Base-by-base conservation (phyloP, 2,888 invertebrate genomes). In the Andrena praecox region DNA sequence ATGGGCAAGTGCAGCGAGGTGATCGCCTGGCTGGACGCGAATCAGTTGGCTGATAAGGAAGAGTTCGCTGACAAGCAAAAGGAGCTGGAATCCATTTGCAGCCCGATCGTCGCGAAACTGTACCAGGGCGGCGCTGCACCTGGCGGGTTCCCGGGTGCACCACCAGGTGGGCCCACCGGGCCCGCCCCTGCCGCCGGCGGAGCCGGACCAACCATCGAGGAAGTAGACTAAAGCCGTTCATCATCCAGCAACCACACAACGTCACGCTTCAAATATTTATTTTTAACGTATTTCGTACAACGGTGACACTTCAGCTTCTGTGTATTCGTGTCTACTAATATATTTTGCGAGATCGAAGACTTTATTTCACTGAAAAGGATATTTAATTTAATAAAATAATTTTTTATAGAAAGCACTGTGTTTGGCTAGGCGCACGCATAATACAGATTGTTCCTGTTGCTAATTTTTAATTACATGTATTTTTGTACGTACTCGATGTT, bases 91-190 rank as follows among this genome's bases (percentile, higher is more conserved):
- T 95, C 95, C 31, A 95, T 96, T 20, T 97, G 97, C 91, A 96
- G 96, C 74, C 97, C 98, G 0, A 95, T 97, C 56, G 98, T 98
- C 96, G 95, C 97, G 93, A 98, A 97, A 91, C 94, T 98, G n/a
- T 97, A 97, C 89, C 96, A 96, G 69, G 95, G 95, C 0, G 95
- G 94, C 7, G 80, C 71, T 7, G 75, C 76, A 3, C 68, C 95
- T 71, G 96, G 96, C 78, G 75, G 75, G 2, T 52, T 73, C 59
- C 74, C 83, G 5, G 95, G 95, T 88, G 93, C 94, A 94, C 92
- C 94, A 5, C 83, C 87, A 0, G 89, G 84, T 4, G 88, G 83
- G 10, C 69, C 83, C 67, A 78, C 85, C 88, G 93, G 94, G 81
- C 86, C 94, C 92, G 85, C 95, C 95, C 90, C 94, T 29, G 94